Evolutionary conservation across 2,113 vertebrate species (phyloP).

Genomic region (Eurypyga helias): DNA sequence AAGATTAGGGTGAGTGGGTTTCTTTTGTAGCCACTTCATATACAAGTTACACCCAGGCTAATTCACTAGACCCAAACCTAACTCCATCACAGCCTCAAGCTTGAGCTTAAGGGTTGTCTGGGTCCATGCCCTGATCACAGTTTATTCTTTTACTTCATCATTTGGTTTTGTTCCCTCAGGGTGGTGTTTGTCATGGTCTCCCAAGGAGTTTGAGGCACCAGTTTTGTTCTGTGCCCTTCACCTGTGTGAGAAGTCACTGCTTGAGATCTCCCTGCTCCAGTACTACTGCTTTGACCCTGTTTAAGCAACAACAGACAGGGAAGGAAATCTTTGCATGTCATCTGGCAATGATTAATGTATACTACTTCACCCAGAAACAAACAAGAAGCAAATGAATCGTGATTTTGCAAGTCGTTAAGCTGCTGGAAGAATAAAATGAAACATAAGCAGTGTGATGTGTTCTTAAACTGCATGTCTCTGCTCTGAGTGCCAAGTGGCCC

Average conservation of each 20-base stretch:
- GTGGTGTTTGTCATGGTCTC: neutral
- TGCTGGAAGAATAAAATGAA: neutral
- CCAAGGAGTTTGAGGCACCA: no score
- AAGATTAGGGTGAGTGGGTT: neutral
- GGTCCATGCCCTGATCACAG: neutral
- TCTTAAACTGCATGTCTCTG: neutral
- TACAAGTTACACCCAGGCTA: neutral
- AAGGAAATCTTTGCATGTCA: neutral
- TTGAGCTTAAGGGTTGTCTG: neutral
- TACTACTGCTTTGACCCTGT: neutral
- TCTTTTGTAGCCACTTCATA: neutral
- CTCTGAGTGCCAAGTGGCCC: neutral
- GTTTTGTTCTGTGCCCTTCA: neutral
- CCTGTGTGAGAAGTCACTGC: neutral
- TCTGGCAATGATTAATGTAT: neutral
- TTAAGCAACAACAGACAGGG: neutral
- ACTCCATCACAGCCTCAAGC: neutral
- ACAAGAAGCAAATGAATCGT: neutral
- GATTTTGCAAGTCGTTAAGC: conserved; percentile 10
- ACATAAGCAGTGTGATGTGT: neutral
- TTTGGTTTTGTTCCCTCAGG: neutral
- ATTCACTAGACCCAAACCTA: neutral
- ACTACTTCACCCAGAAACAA: neutral
- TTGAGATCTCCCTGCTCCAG: neutral
- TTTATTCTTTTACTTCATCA: neutral